Conservation (phyloP, 2,888 invertebrate genomes). For the Cyaniris semiargus region DNA sequence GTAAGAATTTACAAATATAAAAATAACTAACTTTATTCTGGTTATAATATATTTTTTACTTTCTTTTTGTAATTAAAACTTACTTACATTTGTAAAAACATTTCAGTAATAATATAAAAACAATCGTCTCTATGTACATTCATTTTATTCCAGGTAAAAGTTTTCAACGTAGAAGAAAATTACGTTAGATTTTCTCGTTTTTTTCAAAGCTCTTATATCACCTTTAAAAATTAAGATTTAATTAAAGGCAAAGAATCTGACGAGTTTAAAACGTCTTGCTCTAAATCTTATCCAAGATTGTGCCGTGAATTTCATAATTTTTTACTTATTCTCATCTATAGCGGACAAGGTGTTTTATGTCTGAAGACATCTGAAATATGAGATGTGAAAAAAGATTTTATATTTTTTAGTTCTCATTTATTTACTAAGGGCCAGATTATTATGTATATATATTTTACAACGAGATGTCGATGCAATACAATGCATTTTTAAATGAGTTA, state of each 20-base stretch:
- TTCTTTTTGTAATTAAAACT: too few species aligned
- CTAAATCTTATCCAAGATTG: constrained; percentile 15
- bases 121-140: background rate
- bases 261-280: constrained; percentile 20
- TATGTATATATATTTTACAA: too few species aligned
- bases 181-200: background rate
- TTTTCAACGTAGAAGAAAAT: background rate
- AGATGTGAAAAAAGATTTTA: background rate
- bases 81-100: too few species aligned
- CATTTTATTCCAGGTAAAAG: constrained; percentile 1
- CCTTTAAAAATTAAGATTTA: constrained; percentile 26
- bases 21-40: too few species aligned
- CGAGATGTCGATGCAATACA: too few species aligned
- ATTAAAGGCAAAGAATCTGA: constrained; percentile 8
- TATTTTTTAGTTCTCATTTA: background rate
- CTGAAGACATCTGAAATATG: background rate
- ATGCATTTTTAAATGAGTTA: too few species aligned
- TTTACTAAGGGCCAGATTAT: too few species aligned
- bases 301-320: constrained; percentile 4
- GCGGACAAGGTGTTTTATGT: background rate
- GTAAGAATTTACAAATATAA: too few species aligned
- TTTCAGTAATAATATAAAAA: background rate
- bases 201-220: constrained; percentile 14
- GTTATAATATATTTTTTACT: too few species aligned
- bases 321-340: constrained; percentile 7